Conservation (phyloP, 1,140 invertebrate genomes). For the Ectropis grisescens region DNA sequence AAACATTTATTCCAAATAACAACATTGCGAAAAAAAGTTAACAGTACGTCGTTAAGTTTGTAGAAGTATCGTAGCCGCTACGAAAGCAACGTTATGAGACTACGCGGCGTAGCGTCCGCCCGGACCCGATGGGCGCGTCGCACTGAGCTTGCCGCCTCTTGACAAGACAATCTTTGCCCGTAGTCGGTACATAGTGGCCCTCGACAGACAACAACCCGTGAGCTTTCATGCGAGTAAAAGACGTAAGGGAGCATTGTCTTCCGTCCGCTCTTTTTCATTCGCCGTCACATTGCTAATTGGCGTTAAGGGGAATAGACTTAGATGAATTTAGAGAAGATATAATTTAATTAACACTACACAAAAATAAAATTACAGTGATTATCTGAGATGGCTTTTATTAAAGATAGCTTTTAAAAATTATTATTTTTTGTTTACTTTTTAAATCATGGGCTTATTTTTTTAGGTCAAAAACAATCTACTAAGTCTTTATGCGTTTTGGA, state of each 20-base stretch:
- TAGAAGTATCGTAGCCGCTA: constrained; percentile 17
- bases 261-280: constrained; percentile 22
- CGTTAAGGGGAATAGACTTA: too few relatives aligned
- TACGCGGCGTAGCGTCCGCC: constrained; percentile 42
- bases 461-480: too few relatives aligned
- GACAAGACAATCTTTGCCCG: constrained; percentile 61
- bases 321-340: background rate
- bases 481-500: too few relatives aligned
- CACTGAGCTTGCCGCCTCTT: constrained; percentile 47
- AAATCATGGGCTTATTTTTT: too few relatives aligned
- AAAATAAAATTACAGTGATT: too few relatives aligned
- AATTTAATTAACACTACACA: too few relatives aligned
- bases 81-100: constrained; percentile 23
- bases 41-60: constrained; percentile 31
- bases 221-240: constrained; percentile 52
- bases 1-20: background rate
- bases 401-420: too few relatives aligned
- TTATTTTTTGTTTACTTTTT: too few relatives aligned
- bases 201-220: constrained; percentile 58
- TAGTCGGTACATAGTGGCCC: constrained; percentile 40
- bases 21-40: too few relatives aligned
- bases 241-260: constrained; percentile 44
- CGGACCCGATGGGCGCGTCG: constrained; percentile 40
- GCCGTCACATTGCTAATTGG: constrained; percentile 8
- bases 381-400: too few relatives aligned